phyloP scores from a whole-genome alignment of 2,797 vertebrate genomes.

The Macropus fuliginosus region DNA sequence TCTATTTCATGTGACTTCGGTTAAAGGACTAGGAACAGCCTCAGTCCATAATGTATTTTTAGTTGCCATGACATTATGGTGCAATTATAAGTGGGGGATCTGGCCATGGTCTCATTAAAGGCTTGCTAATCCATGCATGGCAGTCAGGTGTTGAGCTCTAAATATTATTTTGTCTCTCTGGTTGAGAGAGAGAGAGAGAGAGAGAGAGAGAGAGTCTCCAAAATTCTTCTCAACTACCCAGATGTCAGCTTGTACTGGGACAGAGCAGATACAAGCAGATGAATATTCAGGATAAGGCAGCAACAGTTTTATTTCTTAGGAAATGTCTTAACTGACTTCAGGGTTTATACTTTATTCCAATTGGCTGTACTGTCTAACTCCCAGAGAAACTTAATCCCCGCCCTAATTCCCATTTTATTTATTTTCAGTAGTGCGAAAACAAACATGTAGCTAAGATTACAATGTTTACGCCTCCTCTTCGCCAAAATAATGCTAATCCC shows the following conservation, averaged over 20 bases:
- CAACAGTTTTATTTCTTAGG: not conserved
- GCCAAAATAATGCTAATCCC: slow-evolving; percentile 67
- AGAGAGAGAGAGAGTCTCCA: not conserved
- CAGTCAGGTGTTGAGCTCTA: slow-evolving; percentile 21
- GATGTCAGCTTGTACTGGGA: not conserved
- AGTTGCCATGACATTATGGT: not conserved
- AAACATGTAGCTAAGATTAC: slow-evolving; percentile 70
- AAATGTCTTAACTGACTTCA: not conserved
- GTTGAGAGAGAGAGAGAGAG: not conserved
- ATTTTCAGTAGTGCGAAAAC: slow-evolving; percentile 71
- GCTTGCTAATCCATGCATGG: not conserved
- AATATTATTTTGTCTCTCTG: not conserved
- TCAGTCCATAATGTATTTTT: not conserved
- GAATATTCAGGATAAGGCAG: not conserved
- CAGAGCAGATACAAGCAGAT: not conserved
- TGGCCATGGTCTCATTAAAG: fast-evolving
- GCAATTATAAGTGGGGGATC: not conserved
- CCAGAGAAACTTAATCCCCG: slow-evolving; percentile 68
- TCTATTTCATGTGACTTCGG: not conserved
- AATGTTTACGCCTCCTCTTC: slow-evolving; percentile 58
- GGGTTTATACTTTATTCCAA: slow-evolving; percentile 48
- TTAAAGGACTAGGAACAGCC: slow-evolving; percentile 7
- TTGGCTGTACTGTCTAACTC: slow-evolving; percentile 49
- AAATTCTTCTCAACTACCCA: slow-evolving; percentile 17
- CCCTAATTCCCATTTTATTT: slow-evolving; percentile 78